Evolutionary conservation across 1,140 invertebrate genomes (phyloP), one percentile per base, ranked within the genome.

Genomic region (Goniozus legneri): DNA sequence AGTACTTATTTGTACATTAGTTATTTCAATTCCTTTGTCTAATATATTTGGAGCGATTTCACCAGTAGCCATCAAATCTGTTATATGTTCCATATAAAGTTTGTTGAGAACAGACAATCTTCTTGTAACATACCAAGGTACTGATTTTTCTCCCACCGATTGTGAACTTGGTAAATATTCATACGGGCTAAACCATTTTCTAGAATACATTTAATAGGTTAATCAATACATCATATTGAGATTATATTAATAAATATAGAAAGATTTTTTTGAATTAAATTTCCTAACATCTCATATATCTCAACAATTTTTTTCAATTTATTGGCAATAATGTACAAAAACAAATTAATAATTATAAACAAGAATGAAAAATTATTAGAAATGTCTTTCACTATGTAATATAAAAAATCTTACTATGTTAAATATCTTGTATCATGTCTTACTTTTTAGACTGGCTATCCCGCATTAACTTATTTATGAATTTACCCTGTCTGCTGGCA

Each of bases 1-100:
- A 14, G 76, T 64, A 2, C 80, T 70, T 10, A 90, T 69, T 60
- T 80, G 77, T 0, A 89, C 81, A 69, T 83, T 60, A 18, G 81
- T 80, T 49, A 91, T 81, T 75, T 89, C 84, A 47, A 90, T 79
- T 7, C 81, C 80, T 53, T 73, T 71, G 3, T 82, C 83, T n/a
- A 81, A 30, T 47, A 89, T 62, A 24, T 80, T 60, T 18, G 77
- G 62, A 3, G 81, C 72, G 14, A 82, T 70, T 53, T 83, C 80
- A 1, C 84, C 85, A 3, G 84, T 84, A 2, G 85, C 78, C 77
- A 91, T 78, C 8, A 88, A 64, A 57, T 89, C 87, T 1, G 86
- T 87, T 13, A 90, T 82, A 35, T 87, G 73, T 58, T 81, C 80
- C 86, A 89, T 89, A 56, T 89, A 89, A n/a, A 89, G 48, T 69